phyloP scores from a whole-genome alignment of 30 jellyfish, hydroid and myxozoan species.

The Aurelia aurita complex sp. Pacific region DNA sequence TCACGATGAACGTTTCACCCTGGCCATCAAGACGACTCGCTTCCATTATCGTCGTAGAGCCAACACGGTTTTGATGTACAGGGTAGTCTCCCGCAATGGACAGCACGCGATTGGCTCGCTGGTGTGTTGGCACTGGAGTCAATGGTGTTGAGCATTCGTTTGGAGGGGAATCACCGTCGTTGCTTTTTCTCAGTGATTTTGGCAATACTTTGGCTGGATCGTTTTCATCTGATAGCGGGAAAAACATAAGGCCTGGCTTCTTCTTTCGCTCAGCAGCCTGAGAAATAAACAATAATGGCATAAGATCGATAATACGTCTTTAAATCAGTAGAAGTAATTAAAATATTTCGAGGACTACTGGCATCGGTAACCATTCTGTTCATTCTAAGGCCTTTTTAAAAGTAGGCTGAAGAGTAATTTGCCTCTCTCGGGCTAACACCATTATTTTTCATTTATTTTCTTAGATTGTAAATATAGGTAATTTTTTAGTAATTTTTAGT shows the following conservation, averaged over 20 bases:
- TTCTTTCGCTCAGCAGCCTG: conserved; percentile 33
- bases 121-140: conserved; percentile 36
- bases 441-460: too few relatives aligned
- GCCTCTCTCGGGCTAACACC: too few relatives aligned
- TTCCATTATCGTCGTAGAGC: conserved; percentile 43
- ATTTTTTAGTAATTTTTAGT: too few relatives aligned
- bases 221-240: conserved; percentile 63
- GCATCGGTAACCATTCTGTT: too few relatives aligned
- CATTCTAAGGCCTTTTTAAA: too few relatives aligned
- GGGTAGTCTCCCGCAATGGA: conserved; percentile 27
- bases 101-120: not conserved
- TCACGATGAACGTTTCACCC: not conserved
- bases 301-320: too few relatives aligned
- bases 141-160: conserved; percentile 79
- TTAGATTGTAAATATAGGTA: too few relatives aligned
- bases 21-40: not conserved
- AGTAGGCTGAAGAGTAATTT: too few relatives aligned
- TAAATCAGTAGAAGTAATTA: too few relatives aligned
- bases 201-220: conserved; percentile 35
- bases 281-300: not conserved
- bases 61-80: conserved; percentile 37
- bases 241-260: conserved; percentile 55
- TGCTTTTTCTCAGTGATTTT: conserved; percentile 7
- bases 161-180: conserved; percentile 41
- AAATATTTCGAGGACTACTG: too few relatives aligned